A percentile compares a stretch with the other conserved stretches of the same genome.
These are phyloP conservation scores for Pyrocephalus nanus DNA, from an alignment of 2,797 vertebrate genomes.

Conservation along the genomic window DNA sequence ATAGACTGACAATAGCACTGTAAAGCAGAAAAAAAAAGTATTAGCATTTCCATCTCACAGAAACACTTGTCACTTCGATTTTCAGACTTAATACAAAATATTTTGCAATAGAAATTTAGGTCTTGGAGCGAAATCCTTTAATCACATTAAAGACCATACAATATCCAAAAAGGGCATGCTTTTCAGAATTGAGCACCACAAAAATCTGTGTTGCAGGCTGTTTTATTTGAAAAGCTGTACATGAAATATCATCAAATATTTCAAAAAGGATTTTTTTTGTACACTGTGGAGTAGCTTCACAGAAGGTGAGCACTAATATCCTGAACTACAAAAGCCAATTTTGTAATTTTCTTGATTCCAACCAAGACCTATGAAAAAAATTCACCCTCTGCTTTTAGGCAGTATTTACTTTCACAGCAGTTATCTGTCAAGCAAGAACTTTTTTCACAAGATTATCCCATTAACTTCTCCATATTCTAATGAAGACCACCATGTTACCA, in stretches of 20 bases:
- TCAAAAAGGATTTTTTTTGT: neutral
- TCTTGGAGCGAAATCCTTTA: neutral
- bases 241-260: neutral
- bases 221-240: neutral
- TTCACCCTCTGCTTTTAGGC: neutral
- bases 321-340: neutral
- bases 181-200: neutral
- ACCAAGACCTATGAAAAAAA: neutral
- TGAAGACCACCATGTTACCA: neutral
- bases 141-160: neutral
- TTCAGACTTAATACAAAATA: neutral
- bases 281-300: neutral
- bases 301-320: neutral
- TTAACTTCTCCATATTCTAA: neutral
- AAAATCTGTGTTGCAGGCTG: neutral
- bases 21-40: constrained; percentile 30
- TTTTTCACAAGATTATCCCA: neutral
- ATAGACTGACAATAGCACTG: constrained; percentile 68
- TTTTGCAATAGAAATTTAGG: neutral
- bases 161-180: neutral
- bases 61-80: neutral
- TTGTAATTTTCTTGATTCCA: neutral
- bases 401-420: neutral
- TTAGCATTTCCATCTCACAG: neutral
- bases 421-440: neutral